These are phyloP conservation scores for Teleogryllus occipitalis DNA, from an alignment of 1,140 invertebrate genomes.

Conservation along the genomic window DNA sequence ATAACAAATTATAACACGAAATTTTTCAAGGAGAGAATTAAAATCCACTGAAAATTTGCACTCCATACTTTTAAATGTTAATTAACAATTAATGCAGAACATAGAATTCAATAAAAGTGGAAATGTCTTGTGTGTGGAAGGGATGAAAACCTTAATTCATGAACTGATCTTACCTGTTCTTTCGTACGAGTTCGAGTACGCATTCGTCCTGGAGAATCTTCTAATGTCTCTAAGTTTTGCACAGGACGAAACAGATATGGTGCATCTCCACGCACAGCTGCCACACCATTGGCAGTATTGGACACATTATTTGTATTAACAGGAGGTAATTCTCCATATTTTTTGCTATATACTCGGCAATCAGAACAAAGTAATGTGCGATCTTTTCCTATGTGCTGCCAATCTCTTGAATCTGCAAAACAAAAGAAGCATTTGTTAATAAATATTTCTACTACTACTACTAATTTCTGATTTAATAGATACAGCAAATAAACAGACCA, in stretches of 20 bases:
- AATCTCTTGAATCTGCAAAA: constrained; percentile 54
- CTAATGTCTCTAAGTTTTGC: constrained; percentile 56
- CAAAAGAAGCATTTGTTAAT: background rate
- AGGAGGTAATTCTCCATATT: constrained; percentile 69
- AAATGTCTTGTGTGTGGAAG: too few species aligned
- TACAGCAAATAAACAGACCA: too few species aligned
- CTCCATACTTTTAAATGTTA: too few species aligned
- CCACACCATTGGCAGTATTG: constrained; percentile 19
- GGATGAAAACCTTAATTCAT: background rate
- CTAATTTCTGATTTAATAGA: too few species aligned
- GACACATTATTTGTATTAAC: constrained; percentile 26
- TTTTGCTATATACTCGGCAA: constrained; percentile 73
- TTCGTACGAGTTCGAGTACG: constrained; percentile 69
- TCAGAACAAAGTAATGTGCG: constrained; percentile 68
- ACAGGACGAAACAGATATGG: constrained; percentile 65
- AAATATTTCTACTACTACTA: too few species aligned
- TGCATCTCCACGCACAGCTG: constrained; percentile 33
- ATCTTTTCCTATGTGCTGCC: constrained; percentile 72
- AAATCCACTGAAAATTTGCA: too few species aligned
- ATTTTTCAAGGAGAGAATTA: too few species aligned
- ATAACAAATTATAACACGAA: too few species aligned
- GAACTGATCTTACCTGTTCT: constrained; percentile 13
- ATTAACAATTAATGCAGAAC: too few species aligned
- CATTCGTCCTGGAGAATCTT: constrained; percentile 76
- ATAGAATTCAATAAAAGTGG: too few species aligned